Base-by-base conservation (phyloP, 2,888 invertebrate species). In the Melieria omissa region DNA sequence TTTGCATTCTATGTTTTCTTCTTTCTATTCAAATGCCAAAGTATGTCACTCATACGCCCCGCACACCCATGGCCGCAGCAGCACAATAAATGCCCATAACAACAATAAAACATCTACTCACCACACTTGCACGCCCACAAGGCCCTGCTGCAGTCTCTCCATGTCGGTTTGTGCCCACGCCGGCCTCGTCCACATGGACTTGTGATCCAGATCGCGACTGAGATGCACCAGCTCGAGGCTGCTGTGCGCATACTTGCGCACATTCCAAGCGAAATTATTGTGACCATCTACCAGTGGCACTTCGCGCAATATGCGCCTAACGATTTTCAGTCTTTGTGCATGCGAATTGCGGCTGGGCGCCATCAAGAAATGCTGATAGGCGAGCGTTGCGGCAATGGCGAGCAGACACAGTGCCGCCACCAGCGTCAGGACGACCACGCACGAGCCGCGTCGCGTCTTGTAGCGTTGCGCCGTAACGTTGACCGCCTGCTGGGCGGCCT, bases 121-220 rank as follows among this genome's bases (percentile, higher is more conserved):
- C 95, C 95, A 95, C 86, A 95, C 94, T 90, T 97, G 97, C 77
- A 96, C 97, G 74, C 96, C 96, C 72, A 97, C 91, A 84, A 93
- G 91, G 73, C 96, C 96, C 79, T 92, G 90, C 80, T 92, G 90
- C 80, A 96, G 89, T 82, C 96, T 90, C 73, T 94, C 93, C 81
- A 97, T 93, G 87, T 97, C 97, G 44, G 97, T 97, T 86, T 97
- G 97, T 80, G 95, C 95, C 95, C 95, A 96, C 87, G 92, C 92
- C 85, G 93, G 94, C 81, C 91, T 90, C 78, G 93, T 92, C 95
- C 95, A 95, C 78, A 95, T 94, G 82, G 94, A 93, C 73, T 86
- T 84, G 75, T 85, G 84, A 62, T 85, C 77, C 71, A 85, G 84
- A 73, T 85, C 84, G 65, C 82, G 80, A 64, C 83, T 85, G 47